Percentiles rank a stretch among this genome's conserved stretches.
phyloP scores from a whole-genome alignment of 92 coral and sea anemone species.

The Ricordea florida region DNA sequence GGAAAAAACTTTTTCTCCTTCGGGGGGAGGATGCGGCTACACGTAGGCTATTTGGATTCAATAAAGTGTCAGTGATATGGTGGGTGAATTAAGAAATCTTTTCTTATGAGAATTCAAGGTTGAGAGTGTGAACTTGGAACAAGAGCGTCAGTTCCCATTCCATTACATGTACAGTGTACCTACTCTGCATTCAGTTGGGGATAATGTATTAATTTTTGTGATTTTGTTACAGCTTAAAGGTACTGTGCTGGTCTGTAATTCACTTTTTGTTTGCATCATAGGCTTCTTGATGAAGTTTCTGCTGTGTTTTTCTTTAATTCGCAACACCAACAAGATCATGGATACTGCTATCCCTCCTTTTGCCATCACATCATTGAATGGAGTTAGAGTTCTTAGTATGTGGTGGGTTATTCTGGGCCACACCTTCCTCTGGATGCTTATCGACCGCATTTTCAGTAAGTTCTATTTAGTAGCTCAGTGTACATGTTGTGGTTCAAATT shows the following conservation, averaged over 20 bases:
- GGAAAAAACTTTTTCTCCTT: no score
- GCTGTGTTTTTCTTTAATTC: conserved; percentile 62
- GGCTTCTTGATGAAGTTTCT: conserved; percentile 47
- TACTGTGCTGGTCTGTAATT: background rate
- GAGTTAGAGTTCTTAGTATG: conserved; percentile 76
- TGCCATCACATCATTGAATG: conserved; percentile 65
- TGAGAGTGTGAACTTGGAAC: no score
- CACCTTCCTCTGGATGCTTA: conserved; percentile 49
- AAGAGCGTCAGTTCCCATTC: no score
- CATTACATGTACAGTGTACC: no score
- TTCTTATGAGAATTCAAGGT: no score
- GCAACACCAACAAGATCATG: conserved; percentile 64
- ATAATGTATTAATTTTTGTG: background rate
- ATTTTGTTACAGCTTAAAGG: background rate
- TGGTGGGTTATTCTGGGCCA: conserved; percentile 82
- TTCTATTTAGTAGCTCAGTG: no score
- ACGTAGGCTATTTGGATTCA: no score
- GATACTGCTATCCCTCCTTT: conserved; percentile 55
- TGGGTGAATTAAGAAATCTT: no score
- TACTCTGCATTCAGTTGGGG: no score
- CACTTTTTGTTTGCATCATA: background rate
- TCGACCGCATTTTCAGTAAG: conserved; percentile 33
- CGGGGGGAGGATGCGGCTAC: no score
- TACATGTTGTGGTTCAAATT: no score
- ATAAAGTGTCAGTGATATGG: no score